Base-by-base conservation (phyloP, 1,140 invertebrate species). In the Geopemphigus sp. region DNA sequence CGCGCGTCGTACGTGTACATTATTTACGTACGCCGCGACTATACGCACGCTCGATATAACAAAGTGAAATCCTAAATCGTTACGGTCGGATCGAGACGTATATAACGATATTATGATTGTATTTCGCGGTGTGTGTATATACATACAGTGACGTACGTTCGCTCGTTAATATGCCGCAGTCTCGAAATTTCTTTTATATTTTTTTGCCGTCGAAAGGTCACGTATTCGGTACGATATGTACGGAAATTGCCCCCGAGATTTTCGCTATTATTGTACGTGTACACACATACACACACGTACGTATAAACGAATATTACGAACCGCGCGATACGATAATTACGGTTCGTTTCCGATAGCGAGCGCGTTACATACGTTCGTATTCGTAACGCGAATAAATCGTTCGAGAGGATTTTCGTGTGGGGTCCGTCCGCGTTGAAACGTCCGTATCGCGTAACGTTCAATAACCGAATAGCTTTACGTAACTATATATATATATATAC, bases 191-290 rank as follows among this genome's bases (percentile, higher is more conserved):
- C 45, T 50, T 68, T 50, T 68, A 68, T 50, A 50, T 68, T 50
- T n/a, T n/a, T n/a, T n/a, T n/a, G n/a, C 22, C 32, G 32, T 19
- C 29, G 47, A 68, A 68, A 68, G 66, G 66, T 68, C 66, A 68
- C 19, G n/a, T 39, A 8, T 39, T 39, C 32, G 32, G 3, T 39
- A 8, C 32, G 32, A 39, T 3, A 39, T 8, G 32, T 15, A 68
- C 63, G 15, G 14, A 47, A 24, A 68, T 47, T 47, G 39, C n/a
- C n/a, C 22, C 39, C 12, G 14, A 5, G 39, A 24, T n/a, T n/a
- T n/a, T n/a, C n/a, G n/a, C n/a, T n/a, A n/a, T n/a, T n/a, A n/a
- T n/a, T n/a, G n/a, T 45, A 45, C 11, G 11, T 45, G 11, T 45
- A 45, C 11, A 45, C 11, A 45, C 11, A 45, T 45, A 45, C 11